phyloP scores from a whole-genome alignment of 2,888 invertebrate species.

The Patella pellucida region DNA sequence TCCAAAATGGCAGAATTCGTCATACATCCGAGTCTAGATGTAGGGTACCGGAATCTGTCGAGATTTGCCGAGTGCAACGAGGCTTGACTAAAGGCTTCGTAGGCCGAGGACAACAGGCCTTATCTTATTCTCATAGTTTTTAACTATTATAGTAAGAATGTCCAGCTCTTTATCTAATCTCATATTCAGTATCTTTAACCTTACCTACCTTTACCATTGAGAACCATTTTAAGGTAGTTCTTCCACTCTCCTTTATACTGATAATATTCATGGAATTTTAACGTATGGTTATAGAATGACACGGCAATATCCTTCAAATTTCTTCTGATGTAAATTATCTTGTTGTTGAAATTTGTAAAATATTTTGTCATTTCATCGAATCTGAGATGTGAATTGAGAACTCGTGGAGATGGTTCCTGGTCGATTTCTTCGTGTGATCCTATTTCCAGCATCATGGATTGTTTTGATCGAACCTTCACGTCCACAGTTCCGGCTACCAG shows the following conservation, averaged over 20 bases:
- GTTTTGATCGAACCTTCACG: slow-evolving; percentile 22
- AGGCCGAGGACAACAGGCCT: too few species aligned
- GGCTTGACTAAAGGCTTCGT: too few species aligned
- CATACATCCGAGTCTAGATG: too few species aligned
- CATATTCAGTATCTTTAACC: too few species aligned
- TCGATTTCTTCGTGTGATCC: slow-evolving; percentile 12
- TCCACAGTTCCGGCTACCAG: slow-evolving; percentile 20
- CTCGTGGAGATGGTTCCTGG: slow-evolving; percentile 25
- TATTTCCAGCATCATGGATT: slow-evolving; percentile 33
- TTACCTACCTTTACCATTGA: slow-evolving; percentile 26
- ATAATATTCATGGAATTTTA: slow-evolving; percentile 28
- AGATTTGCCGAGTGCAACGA: too few species aligned
- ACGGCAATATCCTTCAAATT: slow-evolving; percentile 38
- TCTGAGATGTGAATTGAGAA: slow-evolving; percentile 31
- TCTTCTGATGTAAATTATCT: slow-evolving; percentile 30
- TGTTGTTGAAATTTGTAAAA: slow-evolving; percentile 24
- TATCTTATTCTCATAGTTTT: too few species aligned
- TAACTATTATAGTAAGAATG: too few species aligned
- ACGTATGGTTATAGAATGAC: slow-evolving; percentile 33
- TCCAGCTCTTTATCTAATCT: too few species aligned
- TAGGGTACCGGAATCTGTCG: too few species aligned
- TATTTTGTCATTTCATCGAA: slow-evolving; percentile 18
- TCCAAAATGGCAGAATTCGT: too few species aligned
- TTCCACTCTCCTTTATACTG: slow-evolving; percentile 33
- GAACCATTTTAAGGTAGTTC: slow-evolving; percentile 28